Evolutionary conservation across 2,113 vertebrate species (phyloP).

Genomic region (Corapipo altera): DNA sequence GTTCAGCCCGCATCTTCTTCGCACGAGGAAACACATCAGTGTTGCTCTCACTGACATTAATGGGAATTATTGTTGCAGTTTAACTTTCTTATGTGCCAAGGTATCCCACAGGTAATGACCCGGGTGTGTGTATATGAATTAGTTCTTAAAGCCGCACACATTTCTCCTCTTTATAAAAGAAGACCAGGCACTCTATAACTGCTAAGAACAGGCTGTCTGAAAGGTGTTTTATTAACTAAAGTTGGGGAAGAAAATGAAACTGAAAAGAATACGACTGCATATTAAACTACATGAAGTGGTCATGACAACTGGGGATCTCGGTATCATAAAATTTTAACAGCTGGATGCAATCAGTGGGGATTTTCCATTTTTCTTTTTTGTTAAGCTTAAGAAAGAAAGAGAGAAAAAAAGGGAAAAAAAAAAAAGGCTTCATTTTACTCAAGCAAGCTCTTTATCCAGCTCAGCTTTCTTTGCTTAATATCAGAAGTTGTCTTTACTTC

Average conservation of each 20-base stretch:
- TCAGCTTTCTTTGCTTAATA: slow-evolving; percentile 35
- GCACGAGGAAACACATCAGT: rapidly evolving
- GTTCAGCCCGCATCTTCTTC: rapidly evolving
- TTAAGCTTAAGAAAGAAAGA: neutral
- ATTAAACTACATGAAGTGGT: slow-evolving; percentile 58
- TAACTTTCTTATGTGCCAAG: neutral
- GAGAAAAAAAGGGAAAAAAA: neutral
- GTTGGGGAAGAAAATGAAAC: slow-evolving; percentile 59
- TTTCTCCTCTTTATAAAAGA: neutral
- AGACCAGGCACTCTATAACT: neutral
- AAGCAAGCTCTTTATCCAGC: neutral
- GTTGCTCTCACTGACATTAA: neutral
- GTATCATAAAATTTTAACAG: slow-evolving; percentile 60
- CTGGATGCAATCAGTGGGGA: slow-evolving; percentile 49
- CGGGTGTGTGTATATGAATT: neutral
- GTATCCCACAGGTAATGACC: neutral
- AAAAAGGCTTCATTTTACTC: neutral
- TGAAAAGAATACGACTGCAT: slow-evolving; percentile 55
- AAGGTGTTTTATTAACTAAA: slow-evolving; percentile 67
- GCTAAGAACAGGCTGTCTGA: slow-evolving; percentile 37
- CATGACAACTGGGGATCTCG: slow-evolving; percentile 44
- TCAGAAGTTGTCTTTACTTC: slow-evolving; percentile 17
- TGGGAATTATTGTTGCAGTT: neutral
- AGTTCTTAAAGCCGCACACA: neutral
- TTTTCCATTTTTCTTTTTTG: slow-evolving; percentile 13